Evolutionary conservation across 1,140 invertebrate genomes (phyloP).

Genomic region (Hormaphis cornu): DNA sequence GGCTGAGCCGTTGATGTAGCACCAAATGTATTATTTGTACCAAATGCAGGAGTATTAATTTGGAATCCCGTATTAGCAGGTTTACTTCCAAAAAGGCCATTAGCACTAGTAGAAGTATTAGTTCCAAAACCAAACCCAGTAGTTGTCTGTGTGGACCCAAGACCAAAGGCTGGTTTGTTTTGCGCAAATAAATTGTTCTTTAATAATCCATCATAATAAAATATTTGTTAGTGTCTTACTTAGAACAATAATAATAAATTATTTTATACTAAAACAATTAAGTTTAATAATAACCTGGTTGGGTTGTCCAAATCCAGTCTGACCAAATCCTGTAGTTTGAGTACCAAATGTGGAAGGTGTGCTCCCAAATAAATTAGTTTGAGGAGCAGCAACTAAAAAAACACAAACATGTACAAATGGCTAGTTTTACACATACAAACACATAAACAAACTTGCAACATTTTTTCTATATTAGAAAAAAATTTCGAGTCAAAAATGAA

Average conservation of each 20-base stretch:
- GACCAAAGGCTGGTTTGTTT: slow-evolving; percentile 45
- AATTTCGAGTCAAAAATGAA: too few relatives aligned
- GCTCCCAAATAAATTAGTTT: slow-evolving; percentile 42
- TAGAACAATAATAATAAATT: not conserved
- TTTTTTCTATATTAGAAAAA: too few relatives aligned
- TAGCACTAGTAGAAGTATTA: slow-evolving; percentile 37
- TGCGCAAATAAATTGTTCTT: slow-evolving; percentile 46
- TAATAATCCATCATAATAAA: slow-evolving; percentile 34
- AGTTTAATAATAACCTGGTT: slow-evolving; percentile 27
- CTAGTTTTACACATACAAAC: too few relatives aligned
- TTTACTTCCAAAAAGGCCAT: slow-evolving; percentile 42
- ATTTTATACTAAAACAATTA: too few relatives aligned
- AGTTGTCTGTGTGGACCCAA: slow-evolving; percentile 41
- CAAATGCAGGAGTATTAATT: slow-evolving; percentile 47
- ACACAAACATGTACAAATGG: too few relatives aligned
- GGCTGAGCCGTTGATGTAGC: slow-evolving; percentile 42
- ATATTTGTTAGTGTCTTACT: not conserved
- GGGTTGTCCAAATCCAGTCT: slow-evolving; percentile 40
- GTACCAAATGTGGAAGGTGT: slow-evolving; percentile 43
- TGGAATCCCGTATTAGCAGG: slow-evolving; percentile 44
- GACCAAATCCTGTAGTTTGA: slow-evolving; percentile 42
- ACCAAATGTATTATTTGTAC: slow-evolving; percentile 47
- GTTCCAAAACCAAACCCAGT: slow-evolving; percentile 37
- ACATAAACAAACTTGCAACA: too few relatives aligned
- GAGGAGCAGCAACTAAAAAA: slow-evolving; percentile 40